Evolutionary conservation across 2,797 vertebrate genomes (phyloP), one percentile per base, ranked within the genome.

Genomic region (Euthynnus affinis): DNA sequence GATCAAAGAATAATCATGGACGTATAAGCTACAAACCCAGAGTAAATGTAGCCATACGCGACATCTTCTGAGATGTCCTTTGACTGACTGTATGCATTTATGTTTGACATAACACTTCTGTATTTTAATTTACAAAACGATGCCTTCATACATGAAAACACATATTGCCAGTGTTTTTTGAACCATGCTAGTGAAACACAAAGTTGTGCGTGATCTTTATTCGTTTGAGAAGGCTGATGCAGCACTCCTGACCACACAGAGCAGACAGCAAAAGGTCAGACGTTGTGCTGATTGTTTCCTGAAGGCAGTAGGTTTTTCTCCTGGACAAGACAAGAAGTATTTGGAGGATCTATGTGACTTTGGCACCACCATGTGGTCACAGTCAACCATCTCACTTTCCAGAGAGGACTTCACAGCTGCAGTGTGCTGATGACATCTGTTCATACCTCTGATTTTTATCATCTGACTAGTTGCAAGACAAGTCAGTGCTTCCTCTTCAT

Each of bases 281-380:
- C n/a, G 23, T 34, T 49, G 42, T 76, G 17, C 77, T 60, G 18
- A 62, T 29, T 53, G 61, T 29, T 56, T 18, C 23, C 56, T n/a
- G 55, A 56, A 68, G n/a, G 18, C 40, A 34, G 18, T 1, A 12
- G 0, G 34, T 6, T 13, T 63, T 65, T 9, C 7, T 40, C 6
- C n/a, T 15, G 9, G 37, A 34, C 3, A 1, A 23, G 22, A 8
- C 20, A 27, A 12, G 46, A 48, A 48, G 2, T 4, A 6, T 74
- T 9, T n/a, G 22, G 5, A 1, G 13, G 17, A 64, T 78, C 1
- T 6, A 1, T 62, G 15, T 13, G 65, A 40, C 57, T 81, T 34
- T 90, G 64, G 49, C 82, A 0, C 87, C 90, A 76, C 42, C 89
- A 0, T 3, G 85, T 80, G 91, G 89, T 53, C 13, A n/a, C 5